These are phyloP conservation scores for Clarias platycephalus DNA, from an alignment of 2,797 vertebrate species.

Conservation along the genomic window DNA sequence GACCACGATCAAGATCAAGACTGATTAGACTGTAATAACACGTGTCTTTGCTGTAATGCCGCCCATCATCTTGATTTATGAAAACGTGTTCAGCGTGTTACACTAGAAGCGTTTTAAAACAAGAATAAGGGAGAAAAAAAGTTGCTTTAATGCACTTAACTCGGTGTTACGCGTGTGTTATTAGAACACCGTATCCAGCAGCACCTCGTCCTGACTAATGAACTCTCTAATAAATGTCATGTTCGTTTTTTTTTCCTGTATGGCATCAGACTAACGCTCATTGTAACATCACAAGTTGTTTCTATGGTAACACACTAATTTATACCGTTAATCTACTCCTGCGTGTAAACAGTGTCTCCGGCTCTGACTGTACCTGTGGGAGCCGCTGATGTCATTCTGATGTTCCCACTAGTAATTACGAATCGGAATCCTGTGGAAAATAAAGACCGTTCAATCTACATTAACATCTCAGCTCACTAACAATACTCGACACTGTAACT, in stretches of 20 bases:
- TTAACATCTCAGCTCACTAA: neutral
- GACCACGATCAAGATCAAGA: neutral
- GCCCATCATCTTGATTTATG: neutral
- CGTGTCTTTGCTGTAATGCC: neutral
- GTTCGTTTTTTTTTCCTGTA: too few relatives aligned
- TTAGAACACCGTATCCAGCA: too few relatives aligned
- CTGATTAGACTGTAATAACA: neutral
- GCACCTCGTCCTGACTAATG: too few relatives aligned
- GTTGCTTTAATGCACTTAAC: neutral
- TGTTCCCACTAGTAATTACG: neutral
- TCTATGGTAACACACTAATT: neutral
- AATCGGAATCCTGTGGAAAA: neutral
- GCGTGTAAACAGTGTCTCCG: neutral
- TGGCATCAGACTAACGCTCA: neutral
- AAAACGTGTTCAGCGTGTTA: neutral
- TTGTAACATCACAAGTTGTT: neutral
- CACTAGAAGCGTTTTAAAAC: neutral
- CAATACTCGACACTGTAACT: neutral
- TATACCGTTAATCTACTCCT: neutral
- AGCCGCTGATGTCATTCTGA: neutral
- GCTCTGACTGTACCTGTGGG: neutral
- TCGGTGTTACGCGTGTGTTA: neutral
- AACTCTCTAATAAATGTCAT: neutral
- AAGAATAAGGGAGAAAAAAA: neutral
- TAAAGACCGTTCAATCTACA: neutral